Base-by-base conservation (phyloP, 2,888 invertebrate species). In the Drosophila sordidapex region DNA sequence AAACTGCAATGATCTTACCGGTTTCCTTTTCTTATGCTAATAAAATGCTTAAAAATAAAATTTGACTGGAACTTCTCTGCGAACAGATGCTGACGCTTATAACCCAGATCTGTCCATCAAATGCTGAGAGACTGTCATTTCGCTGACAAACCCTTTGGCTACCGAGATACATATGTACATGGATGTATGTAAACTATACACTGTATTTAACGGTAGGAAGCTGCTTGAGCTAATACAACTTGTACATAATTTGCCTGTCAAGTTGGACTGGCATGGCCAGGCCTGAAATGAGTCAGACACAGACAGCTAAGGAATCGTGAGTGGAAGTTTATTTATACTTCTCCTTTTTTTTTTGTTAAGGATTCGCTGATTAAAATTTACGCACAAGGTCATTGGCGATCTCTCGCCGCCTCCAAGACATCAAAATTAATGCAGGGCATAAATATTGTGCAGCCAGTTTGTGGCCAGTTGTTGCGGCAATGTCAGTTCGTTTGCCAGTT, bases 281-380 rank as follows among this genome's bases (percentile, higher is more conserved):
- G 21, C 29, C 40, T 40, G 21, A 31, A 15, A 60, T 77, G 78
- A 76, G 73, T 76, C 78, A 76, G 48, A 29, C 35, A 60, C n/a
- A 48, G 35, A 40, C 51, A 27, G 49, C 13, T 15, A 27, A 59
- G 40, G 40, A 49, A 31, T 49, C 40, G 64, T 52, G 51, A 62
- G 43, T 66, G 70, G 70, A 67, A 49, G 71, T 60, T 58, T 31
- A 54, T 57, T 54, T 40, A 46, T 46, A 15, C 8, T 38, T 18
- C 18, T 38, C 2, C 8, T 21, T n/a, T 21, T n/a, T n/a, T n/a
- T 64, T 38, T 60, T 67, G 62, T 67, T 56, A 72, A 74, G 87
- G 83, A 81, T 81, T 59, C 56, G 67, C 69, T 87, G 84, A 89
- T 89, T 84, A 87, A 75, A 86, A 84, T 84, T 87, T 89, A 89